Evolutionary conservation across 2,888 invertebrate species (phyloP), one percentile per base, ranked within the genome.

Genomic region (Xylota segnis): DNA sequence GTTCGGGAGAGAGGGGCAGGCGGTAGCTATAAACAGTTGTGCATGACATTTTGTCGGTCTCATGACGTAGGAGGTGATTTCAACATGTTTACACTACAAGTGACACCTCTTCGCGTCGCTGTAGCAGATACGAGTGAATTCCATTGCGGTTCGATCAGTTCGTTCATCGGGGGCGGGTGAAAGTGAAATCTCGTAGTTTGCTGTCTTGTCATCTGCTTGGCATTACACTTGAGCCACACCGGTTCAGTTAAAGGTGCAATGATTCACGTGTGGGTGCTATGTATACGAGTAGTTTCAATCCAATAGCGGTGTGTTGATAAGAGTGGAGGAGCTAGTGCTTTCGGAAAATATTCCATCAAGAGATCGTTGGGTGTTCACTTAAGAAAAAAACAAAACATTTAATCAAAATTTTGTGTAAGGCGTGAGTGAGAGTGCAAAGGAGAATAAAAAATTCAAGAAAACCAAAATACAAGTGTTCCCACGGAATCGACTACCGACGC

Each of bases 231-330:
- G 56, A 75, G 65, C n/a, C n/a, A n/a, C n/a, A n/a, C n/a, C n/a
- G 14, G 34, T 70, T 52, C 45, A 34, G 32, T 43, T 61, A 54
- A n/a, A 84, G 65, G 81, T 84, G 84, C 65, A 76, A 59, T 76
- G 65, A 61, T 81, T 84, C 59, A 65, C 84, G 75, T 45, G 84
- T 84, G 84, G 84, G 81, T 84, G 84, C 54, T 84, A 84, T 84
- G 74, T 83, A 23, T 3, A n/a, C n/a, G n/a, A n/a, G n/a, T n/a
- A 74, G 47, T 56, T 50, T 58, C 45, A 37, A 50, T 66, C 59
- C n/a, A n/a, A n/a, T n/a, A 23, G 43, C n/a, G 32, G 32, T 43
- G 50, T 52, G 18, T 14, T 66, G 54, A 74, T 74, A 29, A 23
- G 32, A 56, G 37, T 63, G 59, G 61, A 63, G 40, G 61, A 66